Base-by-base conservation (phyloP, 2,888 invertebrate species). In the Caenorhabditis imperialis region DNA sequence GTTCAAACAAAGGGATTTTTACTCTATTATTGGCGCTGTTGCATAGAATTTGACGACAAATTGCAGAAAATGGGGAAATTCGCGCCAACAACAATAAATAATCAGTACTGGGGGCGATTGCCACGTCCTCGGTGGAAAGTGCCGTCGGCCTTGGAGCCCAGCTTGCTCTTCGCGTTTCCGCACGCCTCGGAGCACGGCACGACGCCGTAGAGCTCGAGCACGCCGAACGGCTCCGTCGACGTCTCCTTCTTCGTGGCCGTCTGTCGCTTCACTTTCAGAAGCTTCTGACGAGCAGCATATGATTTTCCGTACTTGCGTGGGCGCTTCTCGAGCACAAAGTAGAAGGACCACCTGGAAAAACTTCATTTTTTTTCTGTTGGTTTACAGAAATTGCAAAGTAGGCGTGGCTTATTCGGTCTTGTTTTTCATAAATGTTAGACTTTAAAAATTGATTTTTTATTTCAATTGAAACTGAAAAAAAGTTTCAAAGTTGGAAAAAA, bases 271-370 rank as follows among this genome's bases (percentile, higher is more conserved):
- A 48, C 20, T 33, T 60, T 61, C 16, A 25, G 10, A 38, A 30
- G 30, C 33, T 60, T 69, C 18, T 65, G 51, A 1, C 54, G 55
- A 10, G 27, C 48, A 3, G 58, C 40, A 18, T 53, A 51, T 5
- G 40, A 51, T 18, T 63, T 54, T n/a, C 80, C 77, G 53, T 58
- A 78, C 18, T 55, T 54, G 27, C 82, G 58, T 5, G 75, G 62
- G 20, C 82, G 73, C 20, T 71, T 69, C 71, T 81, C 81, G 50
- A 82, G 60, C 1, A 70, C 58, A 62, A 82, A 82, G 57, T 82
- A 79, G 81, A 81, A 82, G 23, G 79, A 48, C 60, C 65, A 81
- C 3, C 78, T 81, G 67, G 12, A 77, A 61, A 48, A 20, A 65
- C 14, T 7, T 2, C 20, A 7, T 25, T 18, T 18, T 45, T 45